Conservation (phyloP, 2,888 invertebrate genomes). For the Dryocosmus kuriphilus region DNA sequence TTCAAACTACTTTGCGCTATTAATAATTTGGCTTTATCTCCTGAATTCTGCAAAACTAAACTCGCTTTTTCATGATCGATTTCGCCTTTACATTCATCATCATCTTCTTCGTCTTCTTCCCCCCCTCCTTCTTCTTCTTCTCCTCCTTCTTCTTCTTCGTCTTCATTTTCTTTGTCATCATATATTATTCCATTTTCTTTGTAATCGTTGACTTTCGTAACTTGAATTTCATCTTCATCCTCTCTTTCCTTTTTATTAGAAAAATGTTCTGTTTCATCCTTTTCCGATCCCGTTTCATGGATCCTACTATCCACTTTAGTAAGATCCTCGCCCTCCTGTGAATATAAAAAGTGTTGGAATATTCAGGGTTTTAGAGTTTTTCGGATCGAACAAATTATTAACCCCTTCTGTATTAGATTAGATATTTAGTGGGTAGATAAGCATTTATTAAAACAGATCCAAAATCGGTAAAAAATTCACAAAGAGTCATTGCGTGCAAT, state of each 20-base stretch:
- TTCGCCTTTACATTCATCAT: conserved; percentile 50
- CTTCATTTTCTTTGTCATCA: conserved; percentile 15
- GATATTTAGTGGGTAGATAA: neutral
- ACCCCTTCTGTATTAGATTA: conserved; percentile 26
- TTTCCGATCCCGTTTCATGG: conserved; percentile 22
- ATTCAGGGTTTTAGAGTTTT: conserved; percentile 12
- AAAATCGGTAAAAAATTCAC: neutral
- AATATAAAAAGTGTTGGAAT: conserved; percentile 20
- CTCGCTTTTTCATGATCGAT: neutral
- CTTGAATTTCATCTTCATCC: neutral
- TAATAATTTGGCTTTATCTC: conserved; percentile 33
- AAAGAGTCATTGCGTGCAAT: too few species aligned
- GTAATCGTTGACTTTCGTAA: neutral
- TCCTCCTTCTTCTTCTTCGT: too few species aligned
- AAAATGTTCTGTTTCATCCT: conserved; percentile 14
- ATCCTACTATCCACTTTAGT: neutral
- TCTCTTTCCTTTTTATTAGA: conserved; percentile 47
- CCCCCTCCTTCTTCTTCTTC: conserved; percentile 50
- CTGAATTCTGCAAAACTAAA: conserved; percentile 18
- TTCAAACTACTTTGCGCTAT: conserved; percentile 34
- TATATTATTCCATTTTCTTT: neutral
- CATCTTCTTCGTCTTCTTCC: conserved; percentile 50
- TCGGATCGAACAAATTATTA: conserved; percentile 13
- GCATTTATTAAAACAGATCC: neutral
- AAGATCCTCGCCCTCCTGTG: conserved; percentile 3